Evolutionary conservation across 2,797 vertebrate species (phyloP), one percentile per base, ranked within the genome.

Genomic region (Neosilurus mollespiculum): DNA sequence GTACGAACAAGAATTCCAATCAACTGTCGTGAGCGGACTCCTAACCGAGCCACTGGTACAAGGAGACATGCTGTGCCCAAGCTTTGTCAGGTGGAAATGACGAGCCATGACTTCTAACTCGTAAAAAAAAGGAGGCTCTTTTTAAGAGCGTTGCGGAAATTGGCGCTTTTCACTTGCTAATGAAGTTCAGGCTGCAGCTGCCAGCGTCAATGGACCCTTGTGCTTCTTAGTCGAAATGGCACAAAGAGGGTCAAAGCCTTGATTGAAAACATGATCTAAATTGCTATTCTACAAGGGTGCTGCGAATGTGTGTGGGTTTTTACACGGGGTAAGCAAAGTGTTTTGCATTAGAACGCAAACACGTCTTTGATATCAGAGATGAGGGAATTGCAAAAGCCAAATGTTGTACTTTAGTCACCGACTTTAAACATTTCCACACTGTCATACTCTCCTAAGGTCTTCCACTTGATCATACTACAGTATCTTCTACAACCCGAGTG

Each of bases 1-100:
- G 92, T 87, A 89, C 20, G 86, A 91, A 89, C 88, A 87, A 90
- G 87, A 87, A 83, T 82, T 86, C 87, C 89, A 87, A 89, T 92
- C 82, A 89, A 89, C 88, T 88, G 30, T 66, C 90, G 87, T 86
- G 22, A 77, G 82, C 86, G 90, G 87, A 90, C 88, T 83, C 83
- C 88, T 90, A 88, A 92, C 89, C 87, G 90, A 90, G 85, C 89
- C 87, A 83, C 89, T n/a, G 30, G n/a, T 81, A 67, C 67, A 81
- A 85, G 30, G 34, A 72, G 71, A 4, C 51, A 82, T 71, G 75
- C 61, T 59, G 81, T 51, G 72, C 78, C 56, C 62, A 30, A 26
- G 67, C 87, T 86, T 86, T 85, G 82, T 88, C 80, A 80, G 73
- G 54, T 77, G 81, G 59, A 83, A 77, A 83, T 5, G 24, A 61